Percentiles rank a stretch among this genome's conserved stretches.
phyloP scores from a whole-genome alignment of 1,140 invertebrate genomes.

The Steinernema feltiae region DNA sequence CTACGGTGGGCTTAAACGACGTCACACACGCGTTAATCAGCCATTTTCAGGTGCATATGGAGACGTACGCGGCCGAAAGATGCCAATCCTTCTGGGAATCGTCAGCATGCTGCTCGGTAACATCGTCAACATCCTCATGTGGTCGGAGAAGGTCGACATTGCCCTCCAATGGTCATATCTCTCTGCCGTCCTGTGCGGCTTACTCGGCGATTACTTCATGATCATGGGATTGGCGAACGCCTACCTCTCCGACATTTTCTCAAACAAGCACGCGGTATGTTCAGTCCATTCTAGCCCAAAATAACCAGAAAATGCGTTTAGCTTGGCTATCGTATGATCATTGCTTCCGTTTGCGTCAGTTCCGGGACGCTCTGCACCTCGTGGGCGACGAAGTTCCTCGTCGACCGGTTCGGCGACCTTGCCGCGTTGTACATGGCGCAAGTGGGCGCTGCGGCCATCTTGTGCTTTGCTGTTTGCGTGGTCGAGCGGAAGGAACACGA shows the following conservation, averaged over 20 bases:
- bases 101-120: conserved; percentile 19
- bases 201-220: conserved; percentile 33
- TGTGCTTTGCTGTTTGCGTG: conserved; percentile 19
- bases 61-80: conserved; percentile 32
- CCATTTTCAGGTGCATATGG: conserved; percentile 16
- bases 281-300: background rate
- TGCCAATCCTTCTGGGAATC: conserved; percentile 31
- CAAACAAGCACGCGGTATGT: conserved; percentile 25
- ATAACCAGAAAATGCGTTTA: conserved; percentile 19
- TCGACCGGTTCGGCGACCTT: conserved; percentile 20
- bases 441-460: conserved; percentile 14
- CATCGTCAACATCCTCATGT: conserved; percentile 32
- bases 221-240: conserved; percentile 35
- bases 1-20: conserved; percentile 32
- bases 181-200: conserved; percentile 16
- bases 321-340: conserved; percentile 36
- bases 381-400: conserved; percentile 24
- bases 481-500: conserved; percentile 21
- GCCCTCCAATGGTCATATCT: conserved; percentile 28
- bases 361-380: conserved; percentile 11
- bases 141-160: conserved; percentile 33
- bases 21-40: background rate
- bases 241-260: conserved; percentile 33
- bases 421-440: conserved; percentile 24
- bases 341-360: background rate